These are phyloP conservation scores for Poeciliopsis retropinna DNA, from an alignment of 2,113 vertebrate genomes.

Conservation along the genomic window DNA sequence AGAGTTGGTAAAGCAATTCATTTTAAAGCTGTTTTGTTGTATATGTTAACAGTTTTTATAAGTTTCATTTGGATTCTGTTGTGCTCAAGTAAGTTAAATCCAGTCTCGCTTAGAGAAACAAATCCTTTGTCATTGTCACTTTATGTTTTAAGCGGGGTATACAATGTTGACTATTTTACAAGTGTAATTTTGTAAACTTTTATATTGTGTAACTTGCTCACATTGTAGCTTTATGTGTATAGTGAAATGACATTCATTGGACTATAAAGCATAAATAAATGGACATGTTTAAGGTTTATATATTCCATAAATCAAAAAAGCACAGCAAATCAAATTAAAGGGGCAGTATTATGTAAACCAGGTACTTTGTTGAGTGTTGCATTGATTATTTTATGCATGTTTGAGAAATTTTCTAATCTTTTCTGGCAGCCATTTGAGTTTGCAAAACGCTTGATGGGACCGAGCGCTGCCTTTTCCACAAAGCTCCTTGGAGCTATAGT, in stretches of 20 bases:
- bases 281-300: slow-evolving; percentile 10
- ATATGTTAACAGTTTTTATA: slow-evolving; percentile 12
- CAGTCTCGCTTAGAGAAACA: neutral
- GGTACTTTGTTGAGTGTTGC: no score
- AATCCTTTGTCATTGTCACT: neutral
- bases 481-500: no score
- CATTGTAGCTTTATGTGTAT: slow-evolving; percentile 32
- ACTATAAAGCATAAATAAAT: slow-evolving; percentile 1
- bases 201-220: slow-evolving; percentile 45
- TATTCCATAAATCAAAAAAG: slow-evolving; percentile 31
- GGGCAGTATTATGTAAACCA: no score
- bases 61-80: slow-evolving; percentile 30
- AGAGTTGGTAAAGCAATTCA: slow-evolving; percentile 6
- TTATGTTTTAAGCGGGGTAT: neutral
- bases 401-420: no score
- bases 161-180: slow-evolving; percentile 23
- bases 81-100: slow-evolving; percentile 24
- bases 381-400: no score
- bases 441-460: no score
- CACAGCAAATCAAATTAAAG: slow-evolving; percentile 4
- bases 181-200: slow-evolving; percentile 56
- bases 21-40: slow-evolving; percentile 4
- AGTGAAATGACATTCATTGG: slow-evolving; percentile 19
- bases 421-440: no score
- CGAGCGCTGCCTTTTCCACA: no score